phyloP scores from a whole-genome alignment of 2,797 vertebrate genomes.

The Dallia pectoralis region DNA sequence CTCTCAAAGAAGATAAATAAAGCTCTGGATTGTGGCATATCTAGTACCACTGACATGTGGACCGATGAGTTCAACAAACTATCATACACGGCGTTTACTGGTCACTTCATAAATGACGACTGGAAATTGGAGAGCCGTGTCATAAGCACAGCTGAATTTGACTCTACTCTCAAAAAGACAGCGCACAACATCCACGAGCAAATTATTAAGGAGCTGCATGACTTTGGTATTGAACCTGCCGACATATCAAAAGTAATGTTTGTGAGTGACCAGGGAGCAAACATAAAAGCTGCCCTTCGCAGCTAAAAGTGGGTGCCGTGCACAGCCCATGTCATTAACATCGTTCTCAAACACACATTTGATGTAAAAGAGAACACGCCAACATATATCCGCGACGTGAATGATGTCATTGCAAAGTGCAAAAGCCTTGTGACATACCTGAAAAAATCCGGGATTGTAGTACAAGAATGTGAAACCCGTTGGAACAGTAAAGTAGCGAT shows the following conservation, averaged over 20 bases:
- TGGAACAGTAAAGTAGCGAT: constrained; percentile 21
- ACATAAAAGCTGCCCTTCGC: constrained; percentile 30
- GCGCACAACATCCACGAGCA: constrained; percentile 13
- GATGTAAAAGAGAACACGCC: constrained; percentile 3
- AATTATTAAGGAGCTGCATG: constrained; percentile 9
- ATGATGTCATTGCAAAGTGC: constrained; percentile 5
- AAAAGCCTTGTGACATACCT: constrained; percentile 17
- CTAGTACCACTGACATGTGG: too few species aligned
- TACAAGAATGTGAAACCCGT: constrained; percentile 8
- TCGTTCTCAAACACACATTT: constrained; percentile 10
- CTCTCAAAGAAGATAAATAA: too few species aligned
- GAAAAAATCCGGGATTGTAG: constrained; percentile 10
- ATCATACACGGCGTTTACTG: too few species aligned
- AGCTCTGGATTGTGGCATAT: too few species aligned
- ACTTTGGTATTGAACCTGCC: constrained; percentile 7
- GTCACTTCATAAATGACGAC: too few species aligned
- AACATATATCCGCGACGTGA: not conserved
- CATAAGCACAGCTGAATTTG: too few species aligned
- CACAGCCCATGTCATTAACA: constrained; percentile 7
- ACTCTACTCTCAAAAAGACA: constrained; percentile 11
- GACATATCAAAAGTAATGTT: not conserved
- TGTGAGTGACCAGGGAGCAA: constrained; percentile 20
- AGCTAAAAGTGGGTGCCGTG: not conserved
- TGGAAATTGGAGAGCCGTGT: too few species aligned
- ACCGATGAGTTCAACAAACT: too few species aligned